Base-by-base conservation (phyloP, 2,797 vertebrate species). In the Urosaurus nigricauda region DNA sequence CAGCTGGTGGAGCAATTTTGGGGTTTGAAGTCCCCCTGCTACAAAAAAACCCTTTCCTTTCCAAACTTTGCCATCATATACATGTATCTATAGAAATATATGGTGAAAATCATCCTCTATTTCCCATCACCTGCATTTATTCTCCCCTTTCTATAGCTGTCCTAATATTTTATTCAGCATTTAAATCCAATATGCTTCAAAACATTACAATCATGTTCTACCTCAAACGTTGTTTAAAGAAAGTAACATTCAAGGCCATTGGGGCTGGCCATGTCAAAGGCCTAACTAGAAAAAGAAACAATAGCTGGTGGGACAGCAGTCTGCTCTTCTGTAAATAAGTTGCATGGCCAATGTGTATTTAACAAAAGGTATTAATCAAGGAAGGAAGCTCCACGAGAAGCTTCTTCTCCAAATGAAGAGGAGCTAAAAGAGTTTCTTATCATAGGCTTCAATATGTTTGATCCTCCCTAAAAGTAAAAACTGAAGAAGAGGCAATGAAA, bases 201-300 rank as follows among this genome's bases (percentile, higher is more conserved):
- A 0, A 83, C 47, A 35, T 0, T 0, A 17, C 13, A 11, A 37
- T 56, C 21, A 65, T 0, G 0, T 14, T 77, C 70, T 51, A 78
- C 81, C 32, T 0, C n/a, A 0, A 24, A 1, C 47, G 17, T 14
- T 1, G 0, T 60, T 74, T 74, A 35, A 0, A 0, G 29, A 91
- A 21, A 4, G 29, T 19, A n/a, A 17, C 79, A 47, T 1, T 2
- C 26, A 51, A 58, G 0, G 24, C 63, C 85, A 37, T 0, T 53
- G 11, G 9, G 35, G 43, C 2, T 65, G 68, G 19, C 32, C 37
- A 56, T 80, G 83, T 82, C 37, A 53, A 68, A 13, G 73, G 65
- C 83, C 43, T 82, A 37, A 12, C 29, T 58, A 78, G 81, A 68
- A 77, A 37, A 80, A 78, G 65, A 51, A 88, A 78, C 32, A n/a